phyloP scores from a whole-genome alignment of 2,888 invertebrate species.

The Ellobium chinense region DNA sequence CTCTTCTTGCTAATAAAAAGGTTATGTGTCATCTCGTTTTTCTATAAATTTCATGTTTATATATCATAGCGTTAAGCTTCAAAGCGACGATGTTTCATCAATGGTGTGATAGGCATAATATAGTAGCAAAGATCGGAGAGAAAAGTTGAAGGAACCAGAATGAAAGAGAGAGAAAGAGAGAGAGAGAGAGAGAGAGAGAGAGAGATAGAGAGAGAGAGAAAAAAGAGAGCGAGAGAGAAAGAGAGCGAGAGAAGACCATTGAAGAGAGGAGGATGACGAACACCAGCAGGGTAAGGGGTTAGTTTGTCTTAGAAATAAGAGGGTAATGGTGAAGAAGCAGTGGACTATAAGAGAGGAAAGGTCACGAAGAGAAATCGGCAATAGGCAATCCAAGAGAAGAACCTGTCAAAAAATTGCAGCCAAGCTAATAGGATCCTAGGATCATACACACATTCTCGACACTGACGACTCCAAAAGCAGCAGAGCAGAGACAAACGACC shows the following conservation, averaged over 20 bases:
- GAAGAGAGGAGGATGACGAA: not conserved
- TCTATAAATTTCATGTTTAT: no score
- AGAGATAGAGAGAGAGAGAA: slow-evolving; percentile 5
- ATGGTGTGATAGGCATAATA: no score
- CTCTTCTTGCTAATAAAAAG: no score
- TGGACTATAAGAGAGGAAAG: not conserved
- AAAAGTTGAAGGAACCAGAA: not conserved
- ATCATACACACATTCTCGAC: no score
- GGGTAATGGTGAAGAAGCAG: not conserved
- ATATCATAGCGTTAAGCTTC: no score
- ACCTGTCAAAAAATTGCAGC: no score
- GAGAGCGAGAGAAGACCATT: not conserved
- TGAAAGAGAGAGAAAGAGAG: not conserved
- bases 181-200: not conserved
- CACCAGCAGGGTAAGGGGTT: not conserved
- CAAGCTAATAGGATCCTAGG: no score
- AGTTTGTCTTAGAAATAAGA: not conserved
- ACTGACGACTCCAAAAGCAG: no score
- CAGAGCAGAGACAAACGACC: no score
- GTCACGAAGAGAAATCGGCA: not conserved
- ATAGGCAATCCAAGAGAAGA: no score
- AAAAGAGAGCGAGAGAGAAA: not conserved
- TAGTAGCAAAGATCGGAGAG: not conserved
- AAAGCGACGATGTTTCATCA: no score
- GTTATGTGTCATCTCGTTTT: no score